Conservation (phyloP, 1,140 invertebrate species). For the Heliconius congener region DNA sequence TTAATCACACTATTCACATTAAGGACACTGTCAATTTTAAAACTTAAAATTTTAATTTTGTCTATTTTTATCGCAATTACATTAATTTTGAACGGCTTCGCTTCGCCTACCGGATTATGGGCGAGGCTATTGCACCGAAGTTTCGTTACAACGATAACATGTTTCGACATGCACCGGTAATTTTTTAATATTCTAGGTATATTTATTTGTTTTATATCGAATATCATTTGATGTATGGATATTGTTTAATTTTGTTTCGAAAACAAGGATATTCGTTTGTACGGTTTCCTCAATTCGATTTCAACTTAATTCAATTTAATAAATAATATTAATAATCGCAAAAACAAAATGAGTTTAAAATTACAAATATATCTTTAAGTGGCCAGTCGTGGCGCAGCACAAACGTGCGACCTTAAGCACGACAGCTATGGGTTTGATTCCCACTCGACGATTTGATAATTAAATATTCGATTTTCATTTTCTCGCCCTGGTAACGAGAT, state of each 20-base stretch:
- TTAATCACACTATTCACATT: background rate
- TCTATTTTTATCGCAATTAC: background rate
- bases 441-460: too few relatives aligned
- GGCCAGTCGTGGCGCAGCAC: too few relatives aligned
- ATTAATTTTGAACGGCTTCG: slow-evolving; percentile 16
- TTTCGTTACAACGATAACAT: slow-evolving; percentile 24
- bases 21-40: background rate
- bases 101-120: slow-evolving; percentile 19
- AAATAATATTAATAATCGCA: background rate
- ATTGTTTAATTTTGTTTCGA: background rate
- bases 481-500: too few relatives aligned
- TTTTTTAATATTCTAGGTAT: slow-evolving; percentile 7
- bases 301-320: background rate
- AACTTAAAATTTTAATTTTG: too few relatives aligned
- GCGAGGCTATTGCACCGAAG: slow-evolving; percentile 14
- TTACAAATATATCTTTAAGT: background rate
- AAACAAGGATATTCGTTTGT: background rate
- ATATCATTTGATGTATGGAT: slow-evolving; percentile 1
- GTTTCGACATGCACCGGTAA: slow-evolving; percentile 18
- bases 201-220: background rate
- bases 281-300: background rate
- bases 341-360: background rate
- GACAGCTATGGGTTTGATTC: too few relatives aligned
- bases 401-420: too few relatives aligned
- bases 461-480: too few relatives aligned